These are phyloP conservation scores for Anarrhichthys ocellatus DNA, from an alignment of 2,113 vertebrate genomes.

Conservation along the genomic window DNA sequence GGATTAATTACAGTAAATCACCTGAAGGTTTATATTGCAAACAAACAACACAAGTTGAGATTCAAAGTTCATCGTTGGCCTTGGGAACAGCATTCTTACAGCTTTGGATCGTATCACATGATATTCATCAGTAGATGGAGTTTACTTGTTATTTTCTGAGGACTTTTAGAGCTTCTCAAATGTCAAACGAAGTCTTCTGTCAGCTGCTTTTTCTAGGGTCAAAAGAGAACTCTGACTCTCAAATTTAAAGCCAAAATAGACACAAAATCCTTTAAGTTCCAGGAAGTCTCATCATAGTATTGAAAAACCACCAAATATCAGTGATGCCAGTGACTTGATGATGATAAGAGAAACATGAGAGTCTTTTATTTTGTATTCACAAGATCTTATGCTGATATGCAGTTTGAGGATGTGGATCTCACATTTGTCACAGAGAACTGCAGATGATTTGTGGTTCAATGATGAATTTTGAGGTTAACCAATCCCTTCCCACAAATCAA, in stretches of 20 bases:
- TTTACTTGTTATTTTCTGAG: neutral
- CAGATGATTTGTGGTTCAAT: slow-evolving; percentile 9
- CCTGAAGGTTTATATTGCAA: neutral
- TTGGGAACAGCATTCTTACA: neutral
- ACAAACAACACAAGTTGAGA: neutral
- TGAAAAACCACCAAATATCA: neutral
- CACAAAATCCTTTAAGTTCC: neutral
- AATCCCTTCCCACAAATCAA: neutral
- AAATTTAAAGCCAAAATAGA: neutral
- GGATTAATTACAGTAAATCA: neutral
- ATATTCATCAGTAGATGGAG: neutral
- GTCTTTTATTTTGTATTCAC: neutral
- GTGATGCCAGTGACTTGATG: neutral
- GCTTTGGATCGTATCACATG: neutral
- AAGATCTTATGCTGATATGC: neutral
- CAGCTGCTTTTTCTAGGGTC: neutral
- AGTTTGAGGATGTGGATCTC: neutral
- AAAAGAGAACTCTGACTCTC: neutral
- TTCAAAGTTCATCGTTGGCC: neutral
- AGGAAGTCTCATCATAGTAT: neutral
- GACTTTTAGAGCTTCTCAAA: neutral
- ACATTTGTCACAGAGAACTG: neutral
- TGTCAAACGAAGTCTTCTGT: neutral
- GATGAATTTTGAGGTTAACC: neutral
- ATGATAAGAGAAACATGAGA: too few relatives aligned